Conservation (phyloP, 2,888 invertebrate species). For the Cerastis leucographa region DNA sequence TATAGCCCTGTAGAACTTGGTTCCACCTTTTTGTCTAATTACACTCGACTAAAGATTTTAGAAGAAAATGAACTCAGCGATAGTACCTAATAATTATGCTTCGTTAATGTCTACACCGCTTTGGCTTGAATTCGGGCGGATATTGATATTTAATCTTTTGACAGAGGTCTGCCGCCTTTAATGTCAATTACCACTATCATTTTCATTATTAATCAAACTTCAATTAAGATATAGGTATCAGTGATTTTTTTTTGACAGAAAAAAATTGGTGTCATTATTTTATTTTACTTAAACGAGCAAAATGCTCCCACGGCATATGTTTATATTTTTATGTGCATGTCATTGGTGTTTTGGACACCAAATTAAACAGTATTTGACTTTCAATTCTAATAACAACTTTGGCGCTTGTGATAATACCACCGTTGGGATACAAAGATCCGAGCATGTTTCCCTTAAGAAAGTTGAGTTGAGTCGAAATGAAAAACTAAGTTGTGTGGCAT, state of each 20-base stretch:
- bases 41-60: background rate
- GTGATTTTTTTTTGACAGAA: conserved; percentile 39
- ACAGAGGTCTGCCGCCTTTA: conserved; percentile 23
- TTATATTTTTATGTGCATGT: conserved; percentile 34
- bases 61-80: background rate
- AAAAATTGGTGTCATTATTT: conserved; percentile 26
- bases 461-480: conserved; percentile 34
- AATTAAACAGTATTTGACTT: conserved; percentile 35
- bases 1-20: background rate
- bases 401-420: conserved; percentile 28
- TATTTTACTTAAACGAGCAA: conserved; percentile 35
- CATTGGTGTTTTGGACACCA: conserved; percentile 25
- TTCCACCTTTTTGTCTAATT: background rate
- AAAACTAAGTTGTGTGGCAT: conserved; percentile 51
- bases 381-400: conserved; percentile 16
- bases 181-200: conserved; percentile 40
- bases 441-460: conserved; percentile 10
- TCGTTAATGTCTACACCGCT: conserved; percentile 5
- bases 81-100: background rate
- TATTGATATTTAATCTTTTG: conserved; percentile 28
- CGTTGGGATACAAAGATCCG: conserved; percentile 18
- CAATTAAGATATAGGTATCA: conserved; percentile 43
- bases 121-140: conserved; percentile 12
- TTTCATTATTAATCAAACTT: conserved; percentile 28
- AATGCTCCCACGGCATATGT: conserved; percentile 47